Percentiles rank a stretch among this genome's conserved stretches.
These are phyloP conservation scores for Zapornia atra DNA, from an alignment of 2,113 vertebrate species.

Conservation along the genomic window DNA sequence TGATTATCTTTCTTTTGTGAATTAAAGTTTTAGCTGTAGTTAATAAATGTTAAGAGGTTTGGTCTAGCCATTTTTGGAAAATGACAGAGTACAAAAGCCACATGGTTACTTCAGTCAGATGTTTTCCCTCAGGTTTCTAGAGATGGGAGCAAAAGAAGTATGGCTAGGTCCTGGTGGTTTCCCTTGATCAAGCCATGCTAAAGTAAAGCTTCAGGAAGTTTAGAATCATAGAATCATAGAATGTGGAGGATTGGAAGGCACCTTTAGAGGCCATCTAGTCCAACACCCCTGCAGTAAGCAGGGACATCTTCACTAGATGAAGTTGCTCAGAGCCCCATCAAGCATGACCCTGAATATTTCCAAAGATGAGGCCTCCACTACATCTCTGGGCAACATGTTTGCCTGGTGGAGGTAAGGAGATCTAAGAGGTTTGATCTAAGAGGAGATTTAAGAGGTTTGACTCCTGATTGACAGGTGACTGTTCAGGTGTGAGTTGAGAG, in stretches of 20 bases:
- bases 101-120: neutral
- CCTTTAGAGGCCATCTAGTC: too few species aligned
- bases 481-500: neutral
- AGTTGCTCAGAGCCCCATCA: too few species aligned
- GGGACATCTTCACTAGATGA: too few species aligned
- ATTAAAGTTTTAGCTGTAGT: neutral
- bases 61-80: neutral
- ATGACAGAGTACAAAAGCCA: neutral
- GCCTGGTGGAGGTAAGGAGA: constrained; percentile 1
- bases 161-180: neutral
- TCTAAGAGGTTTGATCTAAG: neutral
- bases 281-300: too few species aligned
- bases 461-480: neutral
- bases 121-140: constrained; percentile 14
- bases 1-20: neutral
- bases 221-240: neutral
- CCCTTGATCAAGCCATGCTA: neutral
- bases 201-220: neutral
- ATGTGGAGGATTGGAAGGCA: too few species aligned
- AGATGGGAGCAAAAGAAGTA: neutral
- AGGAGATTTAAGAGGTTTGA: neutral
- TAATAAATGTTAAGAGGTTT: neutral
- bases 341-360: too few species aligned
- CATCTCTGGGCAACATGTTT: neutral
- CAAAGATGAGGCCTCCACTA: too few species aligned